Conservation (phyloP, 2,797 vertebrate genomes). For the Pelobates cultripes region DNA sequence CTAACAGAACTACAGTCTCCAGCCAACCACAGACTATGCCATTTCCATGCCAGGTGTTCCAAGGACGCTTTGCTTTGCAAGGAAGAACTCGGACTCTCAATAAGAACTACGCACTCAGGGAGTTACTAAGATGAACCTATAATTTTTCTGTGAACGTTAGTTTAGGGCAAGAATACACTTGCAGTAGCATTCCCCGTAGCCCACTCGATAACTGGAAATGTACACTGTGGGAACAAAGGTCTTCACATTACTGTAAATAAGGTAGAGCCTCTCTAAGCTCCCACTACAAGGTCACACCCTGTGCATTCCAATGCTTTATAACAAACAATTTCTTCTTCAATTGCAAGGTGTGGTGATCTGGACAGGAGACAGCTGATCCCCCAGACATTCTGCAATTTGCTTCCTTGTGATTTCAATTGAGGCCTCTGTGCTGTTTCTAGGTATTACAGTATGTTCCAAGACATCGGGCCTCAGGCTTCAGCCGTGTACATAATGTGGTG, state of each 20-base stretch:
- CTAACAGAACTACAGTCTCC: too few species aligned
- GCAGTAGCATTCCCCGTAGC: slow-evolving; percentile 62
- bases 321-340: slow-evolving; percentile 62
- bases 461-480: background rate
- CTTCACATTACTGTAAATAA: slow-evolving; percentile 58
- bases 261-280: slow-evolving; percentile 62
- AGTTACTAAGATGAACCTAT: background rate
- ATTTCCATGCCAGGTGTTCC: too few species aligned
- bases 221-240: slow-evolving; percentile 62
- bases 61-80: background rate
- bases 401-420: background rate
- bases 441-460: background rate
- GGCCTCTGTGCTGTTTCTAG: background rate
- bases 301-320: slow-evolving; percentile 56
- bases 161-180: slow-evolving; percentile 66
- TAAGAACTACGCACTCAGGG: background rate
- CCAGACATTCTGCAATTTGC: slow-evolving; percentile 2
- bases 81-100: background rate
- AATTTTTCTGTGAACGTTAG: slow-evolving; percentile 46
- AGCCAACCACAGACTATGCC: too few species aligned
- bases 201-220: slow-evolving; percentile 4
- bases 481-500: too few species aligned
- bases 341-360: slow-evolving; percentile 67
- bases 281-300: slow-evolving; percentile 64
- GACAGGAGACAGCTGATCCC: slow-evolving; percentile 65